Percentiles rank a stretch among this genome's conserved stretches.
phyloP scores from a whole-genome alignment of 2,113 vertebrate genomes.

The Tamias sibiricus region DNA sequence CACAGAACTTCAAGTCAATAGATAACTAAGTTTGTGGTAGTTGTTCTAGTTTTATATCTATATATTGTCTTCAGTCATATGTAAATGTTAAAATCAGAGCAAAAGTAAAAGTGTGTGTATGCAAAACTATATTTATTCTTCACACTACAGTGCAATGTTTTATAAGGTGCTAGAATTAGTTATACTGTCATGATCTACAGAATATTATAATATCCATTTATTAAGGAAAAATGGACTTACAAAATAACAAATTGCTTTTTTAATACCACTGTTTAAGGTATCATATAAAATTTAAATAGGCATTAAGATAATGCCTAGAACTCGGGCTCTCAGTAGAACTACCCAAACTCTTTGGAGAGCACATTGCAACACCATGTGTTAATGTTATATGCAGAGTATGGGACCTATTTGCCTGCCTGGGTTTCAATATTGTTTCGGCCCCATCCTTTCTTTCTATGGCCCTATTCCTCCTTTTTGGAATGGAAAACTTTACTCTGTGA shows the following conservation, averaged over 20 bases:
- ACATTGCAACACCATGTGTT: no score
- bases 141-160: neutral
- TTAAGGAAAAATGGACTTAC: neutral
- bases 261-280: neutral
- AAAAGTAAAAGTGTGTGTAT: neutral
- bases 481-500: no score
- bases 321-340: neutral
- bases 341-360: no score
- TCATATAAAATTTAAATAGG: neutral
- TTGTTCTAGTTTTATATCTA: neutral
- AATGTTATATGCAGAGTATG: no score
- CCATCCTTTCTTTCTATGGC: no score
- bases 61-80: neutral
- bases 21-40: neutral
- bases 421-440: no score
- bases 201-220: neutral
- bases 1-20: neutral
- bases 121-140: neutral
- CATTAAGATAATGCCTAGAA: neutral
- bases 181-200: neutral
- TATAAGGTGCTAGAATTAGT: neutral
- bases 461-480: no score
- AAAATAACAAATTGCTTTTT: slow-evolving; percentile 25
- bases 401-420: no score
- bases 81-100: neutral